Conservation (phyloP, 2,888 invertebrate species). For the Machimus rusticus region DNA sequence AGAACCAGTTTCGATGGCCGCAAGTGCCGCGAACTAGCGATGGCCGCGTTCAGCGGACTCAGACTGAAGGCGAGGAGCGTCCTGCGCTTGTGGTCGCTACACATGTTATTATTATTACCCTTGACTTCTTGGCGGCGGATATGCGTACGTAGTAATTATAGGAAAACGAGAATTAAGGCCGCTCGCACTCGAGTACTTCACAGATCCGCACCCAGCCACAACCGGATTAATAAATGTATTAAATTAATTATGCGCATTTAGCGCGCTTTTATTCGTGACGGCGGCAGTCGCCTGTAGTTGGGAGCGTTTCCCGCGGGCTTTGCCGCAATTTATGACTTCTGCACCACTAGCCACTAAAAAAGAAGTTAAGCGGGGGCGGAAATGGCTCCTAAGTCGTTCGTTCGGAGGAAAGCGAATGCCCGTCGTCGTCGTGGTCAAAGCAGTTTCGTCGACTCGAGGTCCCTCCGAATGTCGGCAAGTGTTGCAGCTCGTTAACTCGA, state of each 20-base stretch:
- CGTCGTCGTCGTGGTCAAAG: neutral
- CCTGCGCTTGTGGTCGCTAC: neutral
- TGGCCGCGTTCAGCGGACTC: neutral
- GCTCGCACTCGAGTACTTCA: neutral
- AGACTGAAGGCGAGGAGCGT: neutral
- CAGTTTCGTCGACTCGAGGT: neutral
- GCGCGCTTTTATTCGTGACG: neutral
- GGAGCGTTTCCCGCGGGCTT: neutral
- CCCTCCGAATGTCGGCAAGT: neutral
- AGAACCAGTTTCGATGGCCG: constrained; percentile 39
- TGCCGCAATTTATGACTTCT: neutral
- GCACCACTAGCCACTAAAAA: neutral
- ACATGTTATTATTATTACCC: neutral
- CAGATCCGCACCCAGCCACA: neutral
- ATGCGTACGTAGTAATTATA: constrained; percentile 1
- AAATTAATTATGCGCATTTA: constrained; percentile 10
- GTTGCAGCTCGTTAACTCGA: neutral
- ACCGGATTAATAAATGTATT: neutral
- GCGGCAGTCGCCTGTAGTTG: neutral
- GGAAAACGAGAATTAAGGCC: neutral
- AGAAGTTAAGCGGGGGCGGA: neutral
- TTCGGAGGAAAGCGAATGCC: neutral
- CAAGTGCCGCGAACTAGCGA: constrained; percentile 1
- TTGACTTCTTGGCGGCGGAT: neutral
- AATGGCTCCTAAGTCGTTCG: neutral